Base-by-base conservation (phyloP, 2,888 invertebrate species). In the Palloptera scutellata region DNA sequence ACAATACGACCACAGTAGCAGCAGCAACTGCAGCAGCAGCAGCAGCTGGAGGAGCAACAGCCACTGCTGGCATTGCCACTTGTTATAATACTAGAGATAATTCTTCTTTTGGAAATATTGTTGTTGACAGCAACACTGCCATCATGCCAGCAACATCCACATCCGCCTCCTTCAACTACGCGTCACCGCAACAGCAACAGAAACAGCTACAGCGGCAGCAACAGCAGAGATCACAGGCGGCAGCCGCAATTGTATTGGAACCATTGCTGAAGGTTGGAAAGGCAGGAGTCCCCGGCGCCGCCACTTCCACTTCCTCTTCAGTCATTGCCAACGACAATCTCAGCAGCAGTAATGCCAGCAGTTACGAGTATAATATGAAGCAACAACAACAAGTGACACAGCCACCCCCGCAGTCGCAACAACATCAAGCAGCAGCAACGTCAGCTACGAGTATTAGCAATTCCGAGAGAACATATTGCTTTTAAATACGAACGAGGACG, bases 401-500 rank as follows among this genome's bases (percentile, higher is more conserved):
- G 41, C 67, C 55, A 12, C 61, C 62, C 19, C 55, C 53, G 15
- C 59, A 63, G 11, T 45, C 62, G 51, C 53, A 43, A 6, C 55
- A 60, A 45, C 70, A 64, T 42, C 59, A 64, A n/a, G 55, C 19
- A 65, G 61, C 64, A 61, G 61, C 40, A 66, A 57, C 43, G 53
- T 48, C 64, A 57, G 61, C 15, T 61, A n/a, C n/a, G n/a, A n/a
- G n/a, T n/a, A 68, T 66, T 61, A 74, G 69, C 66, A 73, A 73
- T 61, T 73, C 68, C 57, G 75, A 75, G 70, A 68, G 75, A 65
- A 74, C 69, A 70, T 72, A 73, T 70, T 75, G 72, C 73, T 77
- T 73, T 78, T 70, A 70, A 74, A 70, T 70, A 70, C 69, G 76
- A 76, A 77, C 73, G 76, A 78, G 76, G 77, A 77, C 73, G 76